Evolutionary conservation across 35 echinoderm and acorn worm species (phyloP), one percentile per base, ranked within the genome.

Genomic region (Apostichopus californicus): DNA sequence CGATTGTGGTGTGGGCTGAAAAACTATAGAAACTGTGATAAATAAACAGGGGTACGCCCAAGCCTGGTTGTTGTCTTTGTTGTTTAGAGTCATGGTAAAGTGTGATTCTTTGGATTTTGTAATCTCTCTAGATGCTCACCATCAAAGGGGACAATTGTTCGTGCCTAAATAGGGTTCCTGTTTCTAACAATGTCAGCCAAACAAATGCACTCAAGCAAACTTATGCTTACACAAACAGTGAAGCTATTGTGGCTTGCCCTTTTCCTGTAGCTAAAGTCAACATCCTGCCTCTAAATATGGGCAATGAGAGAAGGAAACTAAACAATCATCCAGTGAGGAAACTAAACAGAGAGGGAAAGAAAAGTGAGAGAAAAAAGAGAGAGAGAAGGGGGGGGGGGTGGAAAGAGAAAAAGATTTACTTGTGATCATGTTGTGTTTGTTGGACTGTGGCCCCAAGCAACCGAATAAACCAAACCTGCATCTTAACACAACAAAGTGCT

Each of bases 261-360:
- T 91, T 91, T 91, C 89, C 89, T 91, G 89, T 91, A 17, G 89
- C 89, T 91, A 91, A 91, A 91, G 89, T 91, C 89, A 91, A 91
- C 89, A 91, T 91, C 89, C 89, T 91, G 89, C 73, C 89, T 78
- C 89, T 91, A 91, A 91, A 91, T 91, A 91, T 91, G 71, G 72
- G 54, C 77, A 79, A 79, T 79, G 54, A 79, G 77, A 78, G 26
- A 78, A 91, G 89, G 89, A 91, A 91, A 79, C 89, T 59, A 91
- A 91, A 91, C 89, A 91, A 91, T 91, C 46, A 79, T 25, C 13
- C 15, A n/a, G 77, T 25, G 52, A 79, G 89, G 72, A 91, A 79
- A 60, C 89, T 79, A 91, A 91, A 91, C 89, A 91, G 61, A 78
- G 61, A 79, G 88, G 34, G 34, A 46, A 46, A 46, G 34, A 46